Evolutionary conservation across 2,113 vertebrate genomes (phyloP), one percentile per base, ranked within the genome.

Genomic region (Egretta garzetta): DNA sequence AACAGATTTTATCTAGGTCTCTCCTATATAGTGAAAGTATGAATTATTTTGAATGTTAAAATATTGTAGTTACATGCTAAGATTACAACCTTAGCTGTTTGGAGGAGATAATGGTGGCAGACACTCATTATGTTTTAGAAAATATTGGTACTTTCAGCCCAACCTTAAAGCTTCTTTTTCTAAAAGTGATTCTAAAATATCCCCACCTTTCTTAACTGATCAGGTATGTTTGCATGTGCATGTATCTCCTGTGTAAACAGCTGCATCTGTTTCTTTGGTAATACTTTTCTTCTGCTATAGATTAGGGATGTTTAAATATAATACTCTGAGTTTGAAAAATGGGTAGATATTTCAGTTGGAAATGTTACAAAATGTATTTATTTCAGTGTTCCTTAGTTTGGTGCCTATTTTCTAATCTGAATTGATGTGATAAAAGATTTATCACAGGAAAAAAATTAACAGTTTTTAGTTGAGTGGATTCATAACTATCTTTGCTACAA

Each of bases 211-310:
- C 21, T 77, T 56, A 77, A 70, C 15, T 52, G 18, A 45, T 20
- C 0, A 1, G 5, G 3, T 52, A 21, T 41, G 4, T 52, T 30
- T 80, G 27, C 24, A 12, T 30, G 9, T 47, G 20, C 9, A 14
- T 9, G 2, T 19, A 21, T 59, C 15, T 21, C 80, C 76, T 73
- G 9, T 47, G 10, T 70, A 73, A 47, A 70, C 17, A 80, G 1
- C 14, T 60, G 2, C 26, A 10, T 41, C 28, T 90, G 1, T 39
- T 80, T 76, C 12, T 88, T 81, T 52, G 14, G 3, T 33, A 10
- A 24, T 72, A 10, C 0, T 24, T 71, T 87, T 28, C 14, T 79
- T 90, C 37, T 59, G 10, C 37, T 71, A 13, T 33, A 67, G 19
- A 50, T 72, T 8, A 43, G 4, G 5, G 21, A n/a, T 55, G 6